A percentile compares a stretch with the other conserved stretches of the same genome.
Evolutionary conservation across 2,797 vertebrate species (phyloP).

Genomic region (Catostomus latipinnis): DNA sequence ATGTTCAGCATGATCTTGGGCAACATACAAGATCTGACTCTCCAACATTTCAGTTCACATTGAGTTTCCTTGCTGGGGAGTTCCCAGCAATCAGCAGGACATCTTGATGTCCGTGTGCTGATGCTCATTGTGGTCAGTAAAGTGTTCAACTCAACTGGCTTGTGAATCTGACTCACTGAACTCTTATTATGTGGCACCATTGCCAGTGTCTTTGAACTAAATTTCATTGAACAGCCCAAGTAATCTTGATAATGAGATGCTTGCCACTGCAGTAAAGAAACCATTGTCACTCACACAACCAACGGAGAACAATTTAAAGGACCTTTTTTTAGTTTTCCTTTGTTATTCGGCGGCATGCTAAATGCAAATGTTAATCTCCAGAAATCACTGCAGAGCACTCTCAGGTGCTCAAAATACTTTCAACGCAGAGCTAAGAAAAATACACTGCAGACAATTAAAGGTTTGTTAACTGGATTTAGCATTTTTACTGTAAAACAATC

Average conservation of each 20-base stretch:
- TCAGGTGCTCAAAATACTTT: neutral
- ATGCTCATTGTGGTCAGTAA: neutral
- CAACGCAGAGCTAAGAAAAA: conserved; percentile 5
- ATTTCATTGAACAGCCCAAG: conserved; percentile 21
- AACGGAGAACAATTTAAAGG: conserved; percentile 47
- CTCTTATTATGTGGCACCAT: conserved; percentile 7
- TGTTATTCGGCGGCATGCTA: conserved; percentile 48
- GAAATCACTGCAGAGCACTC: too few relatives aligned
- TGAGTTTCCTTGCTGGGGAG: conserved; percentile 13
- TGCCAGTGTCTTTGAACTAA: conserved; percentile 32
- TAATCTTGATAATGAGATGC: conserved; percentile 48
- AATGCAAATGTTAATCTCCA: conserved; percentile 22
- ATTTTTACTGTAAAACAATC: too few relatives aligned
- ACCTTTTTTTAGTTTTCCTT: conserved; percentile 33
- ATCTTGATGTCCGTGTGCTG: conserved; percentile 11
- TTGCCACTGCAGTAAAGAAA: conserved; percentile 10
- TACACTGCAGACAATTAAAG: conserved; percentile 9
- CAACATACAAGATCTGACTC: neutral
- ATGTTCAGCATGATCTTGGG: neutral
- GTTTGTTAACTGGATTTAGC: neutral
- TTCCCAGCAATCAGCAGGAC: conserved; percentile 12
- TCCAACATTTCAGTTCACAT: neutral
- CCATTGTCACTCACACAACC: conserved; percentile 30
- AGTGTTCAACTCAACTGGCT: conserved; percentile 1
- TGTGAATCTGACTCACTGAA: conserved; percentile 29